Conservation (phyloP, 2,797 vertebrate genomes). For the Halcyon chelicuti region DNA sequence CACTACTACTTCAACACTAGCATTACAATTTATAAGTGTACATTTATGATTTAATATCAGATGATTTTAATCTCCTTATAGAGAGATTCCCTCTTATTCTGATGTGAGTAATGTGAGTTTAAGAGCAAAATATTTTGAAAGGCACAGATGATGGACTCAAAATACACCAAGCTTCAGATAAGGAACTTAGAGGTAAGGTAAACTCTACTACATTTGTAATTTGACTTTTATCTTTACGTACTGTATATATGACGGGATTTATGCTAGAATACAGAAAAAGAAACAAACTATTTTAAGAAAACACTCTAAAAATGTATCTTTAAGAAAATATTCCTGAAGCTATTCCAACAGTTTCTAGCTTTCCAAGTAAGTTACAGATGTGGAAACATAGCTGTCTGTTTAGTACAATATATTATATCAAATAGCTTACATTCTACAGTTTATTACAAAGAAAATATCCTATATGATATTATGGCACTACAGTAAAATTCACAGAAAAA, state of each 20-base stretch:
- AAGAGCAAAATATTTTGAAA: not conserved
- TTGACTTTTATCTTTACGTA: not conserved
- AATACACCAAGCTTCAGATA: not conserved
- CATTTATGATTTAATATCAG: not conserved
- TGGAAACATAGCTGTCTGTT: not conserved
- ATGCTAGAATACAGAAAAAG: not conserved
- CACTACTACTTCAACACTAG: not conserved
- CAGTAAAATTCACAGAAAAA: not conserved
- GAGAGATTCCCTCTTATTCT: not conserved
- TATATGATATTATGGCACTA: not conserved
- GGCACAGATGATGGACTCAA: not conserved
- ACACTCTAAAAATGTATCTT: not conserved
- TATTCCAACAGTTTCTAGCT: not conserved
- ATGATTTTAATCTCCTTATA: not conserved
- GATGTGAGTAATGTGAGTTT: not conserved
- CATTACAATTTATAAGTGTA: not conserved
- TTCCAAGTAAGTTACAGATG: not conserved
- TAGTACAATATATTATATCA: not conserved
- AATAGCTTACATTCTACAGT: not conserved
- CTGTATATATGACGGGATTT: not conserved
- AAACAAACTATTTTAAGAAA: not conserved
- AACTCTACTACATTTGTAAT: not conserved
- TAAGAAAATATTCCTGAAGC: not conserved
- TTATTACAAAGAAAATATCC: not conserved
- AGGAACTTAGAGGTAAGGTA: not conserved